These are phyloP conservation scores for Cyanoramphus novaezelandiae DNA, from an alignment of 2,113 vertebrate genomes.

Conservation along the genomic window DNA sequence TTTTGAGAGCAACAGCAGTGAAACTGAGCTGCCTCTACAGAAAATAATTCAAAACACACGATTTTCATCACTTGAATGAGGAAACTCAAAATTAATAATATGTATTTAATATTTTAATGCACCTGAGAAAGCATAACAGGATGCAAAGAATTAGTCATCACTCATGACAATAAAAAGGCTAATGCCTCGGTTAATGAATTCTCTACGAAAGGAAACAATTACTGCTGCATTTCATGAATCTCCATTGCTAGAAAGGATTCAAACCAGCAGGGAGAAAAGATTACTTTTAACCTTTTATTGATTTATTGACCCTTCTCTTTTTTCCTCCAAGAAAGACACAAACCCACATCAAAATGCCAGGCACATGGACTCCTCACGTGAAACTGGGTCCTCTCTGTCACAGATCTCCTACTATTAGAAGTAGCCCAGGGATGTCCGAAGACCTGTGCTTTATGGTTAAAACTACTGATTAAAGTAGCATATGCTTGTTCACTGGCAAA, in stretches of 20 bases:
- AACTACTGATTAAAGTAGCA: not conserved
- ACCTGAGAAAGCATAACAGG: conserved; percentile 5
- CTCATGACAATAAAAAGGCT: not conserved
- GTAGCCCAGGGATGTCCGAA: not conserved
- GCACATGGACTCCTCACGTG: not conserved
- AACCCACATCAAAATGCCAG: not conserved
- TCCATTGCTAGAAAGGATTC: not conserved
- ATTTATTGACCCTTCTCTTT: conserved; percentile 14
- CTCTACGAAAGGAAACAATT: conserved; percentile 23
- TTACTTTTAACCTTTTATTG: conserved; percentile 39
- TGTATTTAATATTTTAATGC: not conserved
- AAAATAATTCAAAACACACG: not conserved
- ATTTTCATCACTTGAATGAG: not conserved
- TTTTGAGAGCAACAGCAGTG: not conserved
- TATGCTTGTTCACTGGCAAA: not conserved
- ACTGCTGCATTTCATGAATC: conserved; percentile 24
- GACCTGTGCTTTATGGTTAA: not conserved
- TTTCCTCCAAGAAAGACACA: not conserved
- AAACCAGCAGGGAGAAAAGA: not conserved
- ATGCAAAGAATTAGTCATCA: not conserved
- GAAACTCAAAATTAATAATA: not conserved
- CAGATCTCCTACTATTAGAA: not conserved
- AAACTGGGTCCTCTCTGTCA: not conserved
- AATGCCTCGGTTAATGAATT: conserved; percentile 37
- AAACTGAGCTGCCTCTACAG: not conserved